Conservation (phyloP, 2,797 vertebrate genomes). For the Esox lucius region DNA sequence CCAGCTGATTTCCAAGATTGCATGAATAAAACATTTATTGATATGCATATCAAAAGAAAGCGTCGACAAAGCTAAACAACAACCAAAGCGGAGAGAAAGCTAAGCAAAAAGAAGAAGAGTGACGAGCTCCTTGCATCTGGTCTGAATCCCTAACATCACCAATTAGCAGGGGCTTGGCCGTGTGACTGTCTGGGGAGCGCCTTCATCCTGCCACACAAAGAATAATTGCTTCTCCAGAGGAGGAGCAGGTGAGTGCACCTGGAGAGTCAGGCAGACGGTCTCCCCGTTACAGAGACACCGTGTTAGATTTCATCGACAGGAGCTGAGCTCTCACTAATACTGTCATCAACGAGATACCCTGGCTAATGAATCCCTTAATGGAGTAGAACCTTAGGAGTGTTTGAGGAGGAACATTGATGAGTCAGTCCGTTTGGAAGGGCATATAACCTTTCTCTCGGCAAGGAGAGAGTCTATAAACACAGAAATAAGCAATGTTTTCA, state of each 20-base stretch:
- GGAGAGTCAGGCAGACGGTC: slow-evolving; percentile 51
- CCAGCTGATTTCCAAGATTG: slow-evolving; percentile 56
- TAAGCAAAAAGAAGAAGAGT: slow-evolving; percentile 20
- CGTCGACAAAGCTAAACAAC: slow-evolving; percentile 69
- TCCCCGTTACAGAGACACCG: slow-evolving; percentile 63
- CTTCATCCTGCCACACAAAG: slow-evolving; percentile 61
- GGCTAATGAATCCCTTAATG: slow-evolving; percentile 69
- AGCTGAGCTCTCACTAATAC: slow-evolving; percentile 67
- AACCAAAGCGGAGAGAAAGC: slow-evolving; percentile 49
- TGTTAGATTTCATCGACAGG: slow-evolving; percentile 61
- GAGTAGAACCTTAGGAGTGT: slow-evolving; percentile 40
- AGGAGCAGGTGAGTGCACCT: slow-evolving; percentile 66
- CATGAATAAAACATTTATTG: slow-evolving; percentile 79
- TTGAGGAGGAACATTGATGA: slow-evolving; percentile 42
- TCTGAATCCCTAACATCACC: slow-evolving; percentile 70
- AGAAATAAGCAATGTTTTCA: slow-evolving; percentile 1
- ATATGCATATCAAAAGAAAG: slow-evolving; percentile 75
- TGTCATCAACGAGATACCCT: slow-evolving; percentile 58
- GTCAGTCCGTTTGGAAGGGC: slow-evolving; percentile 22
- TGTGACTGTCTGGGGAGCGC: slow-evolving; percentile 62
- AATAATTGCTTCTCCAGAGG: slow-evolving; percentile 86
- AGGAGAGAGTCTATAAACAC: slow-evolving; percentile 32
- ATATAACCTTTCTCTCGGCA: slow-evolving; percentile 27
- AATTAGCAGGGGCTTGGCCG: slow-evolving; percentile 73
- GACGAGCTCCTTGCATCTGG: slow-evolving; percentile 51